phyloP scores from a whole-genome alignment of 2,113 vertebrate genomes.

The Hypomesus transpacificus region DNA sequence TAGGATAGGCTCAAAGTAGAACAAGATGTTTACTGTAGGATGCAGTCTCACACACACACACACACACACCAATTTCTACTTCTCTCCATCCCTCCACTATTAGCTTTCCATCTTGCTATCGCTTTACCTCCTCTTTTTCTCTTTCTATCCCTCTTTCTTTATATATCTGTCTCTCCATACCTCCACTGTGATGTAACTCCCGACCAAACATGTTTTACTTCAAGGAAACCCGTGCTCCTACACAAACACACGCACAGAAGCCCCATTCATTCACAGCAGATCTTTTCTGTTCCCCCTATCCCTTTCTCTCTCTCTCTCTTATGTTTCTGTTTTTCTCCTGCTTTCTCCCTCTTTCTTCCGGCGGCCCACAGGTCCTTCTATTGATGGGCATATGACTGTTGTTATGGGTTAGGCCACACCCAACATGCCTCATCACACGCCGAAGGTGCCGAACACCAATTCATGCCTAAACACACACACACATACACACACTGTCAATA shows the following conservation, averaged over 20 bases:
- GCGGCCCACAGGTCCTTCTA: slow-evolving; percentile 31
- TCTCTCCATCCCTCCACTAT: slow-evolving; percentile 4
- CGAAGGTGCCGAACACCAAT: not conserved
- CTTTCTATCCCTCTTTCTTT: slow-evolving; percentile 2
- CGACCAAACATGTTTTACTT: slow-evolving; percentile 65
- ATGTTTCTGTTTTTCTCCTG: slow-evolving; percentile 1
- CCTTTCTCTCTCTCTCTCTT: not conserved
- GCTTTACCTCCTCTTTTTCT: not conserved
- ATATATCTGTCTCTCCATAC: slow-evolving; percentile 24
- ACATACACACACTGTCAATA: slow-evolving; percentile 3
- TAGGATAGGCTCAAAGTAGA: not conserved
- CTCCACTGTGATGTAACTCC: slow-evolving; percentile 48
- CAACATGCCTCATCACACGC: slow-evolving; percentile 38
- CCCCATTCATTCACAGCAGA: slow-evolving; percentile 19
- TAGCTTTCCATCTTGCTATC: not conserved
- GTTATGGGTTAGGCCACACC: slow-evolving; percentile 38
- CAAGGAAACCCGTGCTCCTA: slow-evolving; percentile 13
- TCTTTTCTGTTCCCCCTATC: not conserved
- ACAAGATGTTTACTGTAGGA: too few species aligned
- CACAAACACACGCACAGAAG: slow-evolving; percentile 12
- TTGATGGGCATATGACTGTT: slow-evolving; percentile 51
- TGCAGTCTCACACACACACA: too few species aligned
- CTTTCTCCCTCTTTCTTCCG: not conserved
- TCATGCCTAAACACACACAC: not conserved
- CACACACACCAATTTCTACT: not conserved